These are phyloP conservation scores for Drosophila maculinotata DNA, from an alignment of 2,888 invertebrate genomes.

Conservation along the genomic window DNA sequence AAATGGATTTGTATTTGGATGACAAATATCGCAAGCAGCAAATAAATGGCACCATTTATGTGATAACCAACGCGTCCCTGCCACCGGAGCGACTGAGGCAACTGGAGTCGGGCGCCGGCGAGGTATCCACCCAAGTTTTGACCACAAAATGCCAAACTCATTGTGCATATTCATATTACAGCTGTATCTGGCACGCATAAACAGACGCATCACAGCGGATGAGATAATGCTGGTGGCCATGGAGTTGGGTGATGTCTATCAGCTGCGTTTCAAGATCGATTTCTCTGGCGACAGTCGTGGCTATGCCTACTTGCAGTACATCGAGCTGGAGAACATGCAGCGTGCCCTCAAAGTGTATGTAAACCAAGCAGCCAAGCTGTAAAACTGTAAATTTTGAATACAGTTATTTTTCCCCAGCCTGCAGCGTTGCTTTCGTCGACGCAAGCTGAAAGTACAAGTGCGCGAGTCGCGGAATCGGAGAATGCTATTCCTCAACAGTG, in stretches of 20 bases:
- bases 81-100: constrained; percentile 25
- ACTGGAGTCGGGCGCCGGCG: constrained; percentile 74
- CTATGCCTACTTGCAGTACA: constrained; percentile 80
- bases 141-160: neutral
- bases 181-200: constrained; percentile 55
- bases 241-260: constrained; percentile 73
- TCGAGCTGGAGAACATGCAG: constrained; percentile 47
- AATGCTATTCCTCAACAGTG: constrained; percentile 53
- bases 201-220: constrained; percentile 34
- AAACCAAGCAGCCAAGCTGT: neutral
- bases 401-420: constrained; percentile 51
- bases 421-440: constrained; percentile 30
- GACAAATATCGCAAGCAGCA: constrained; percentile 51
- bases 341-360: constrained; percentile 62
- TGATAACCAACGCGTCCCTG: constrained; percentile 44
- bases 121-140: constrained; percentile 51
- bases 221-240: constrained; percentile 63
- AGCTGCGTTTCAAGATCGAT: constrained; percentile 77
- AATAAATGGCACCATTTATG: constrained; percentile 76
- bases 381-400: neutral
- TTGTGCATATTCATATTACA: constrained; percentile 25
- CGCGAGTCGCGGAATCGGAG: constrained; percentile 66
- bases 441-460: constrained; percentile 48
- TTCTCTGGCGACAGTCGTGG: constrained; percentile 70
- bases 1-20: neutral